These are phyloP conservation scores for Chloropsis hardwickii DNA, from an alignment of 2,113 vertebrate genomes.

Conservation along the genomic window DNA sequence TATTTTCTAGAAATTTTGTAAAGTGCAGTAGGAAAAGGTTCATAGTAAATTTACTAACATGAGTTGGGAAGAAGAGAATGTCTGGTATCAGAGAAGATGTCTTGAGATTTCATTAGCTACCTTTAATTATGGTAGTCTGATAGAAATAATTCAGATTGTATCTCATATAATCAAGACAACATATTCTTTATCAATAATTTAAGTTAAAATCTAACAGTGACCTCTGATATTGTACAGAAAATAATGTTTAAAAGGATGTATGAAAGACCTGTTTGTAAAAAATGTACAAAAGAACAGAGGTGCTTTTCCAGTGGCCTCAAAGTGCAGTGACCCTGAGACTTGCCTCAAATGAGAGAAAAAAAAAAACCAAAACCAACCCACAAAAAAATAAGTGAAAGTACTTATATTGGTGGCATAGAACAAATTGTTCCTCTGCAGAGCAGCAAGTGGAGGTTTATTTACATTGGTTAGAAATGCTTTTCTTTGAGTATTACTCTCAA, in stretches of 20 bases:
- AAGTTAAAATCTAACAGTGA: neutral
- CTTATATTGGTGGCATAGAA: neutral
- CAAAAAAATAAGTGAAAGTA: neutral
- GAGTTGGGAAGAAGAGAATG: neutral
- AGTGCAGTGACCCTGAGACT: neutral
- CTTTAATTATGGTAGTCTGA: neutral
- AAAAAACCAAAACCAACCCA: neutral
- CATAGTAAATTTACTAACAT: neutral
- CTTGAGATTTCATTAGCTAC: neutral
- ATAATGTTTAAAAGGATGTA: neutral
- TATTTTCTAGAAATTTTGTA: neutral
- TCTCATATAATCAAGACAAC: neutral
- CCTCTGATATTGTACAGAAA: neutral
- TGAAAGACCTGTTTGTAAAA: neutral
- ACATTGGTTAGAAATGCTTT: neutral
- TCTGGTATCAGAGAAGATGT: neutral
- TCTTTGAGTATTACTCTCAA: neutral
- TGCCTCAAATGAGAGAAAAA: neutral
- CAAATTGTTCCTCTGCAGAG: neutral
- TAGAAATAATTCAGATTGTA: neutral
- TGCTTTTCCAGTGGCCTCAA: neutral
- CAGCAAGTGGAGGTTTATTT: neutral
- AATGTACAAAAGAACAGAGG: neutral
- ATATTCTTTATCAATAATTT: neutral
- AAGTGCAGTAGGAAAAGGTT: neutral